phyloP scores from a whole-genome alignment of 2,113 vertebrate genomes.

The Mustelus asterias region DNA sequence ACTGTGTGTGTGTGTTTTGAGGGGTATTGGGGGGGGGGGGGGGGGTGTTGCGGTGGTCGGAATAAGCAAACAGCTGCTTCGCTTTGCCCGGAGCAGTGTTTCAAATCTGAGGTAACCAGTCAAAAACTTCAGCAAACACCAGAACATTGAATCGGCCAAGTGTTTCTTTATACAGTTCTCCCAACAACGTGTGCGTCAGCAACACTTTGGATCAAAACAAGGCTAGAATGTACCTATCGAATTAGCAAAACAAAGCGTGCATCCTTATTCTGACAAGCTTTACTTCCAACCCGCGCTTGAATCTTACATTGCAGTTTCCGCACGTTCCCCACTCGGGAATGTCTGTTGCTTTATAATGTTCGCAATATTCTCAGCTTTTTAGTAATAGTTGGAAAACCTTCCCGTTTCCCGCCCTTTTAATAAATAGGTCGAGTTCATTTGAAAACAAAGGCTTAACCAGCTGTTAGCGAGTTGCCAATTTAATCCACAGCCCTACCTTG shows the following conservation, averaged over 20 bases:
- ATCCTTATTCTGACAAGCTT: constrained; percentile 13
- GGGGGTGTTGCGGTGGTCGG: not conserved
- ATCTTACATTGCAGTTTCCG: not conserved
- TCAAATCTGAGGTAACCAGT: constrained; percentile 20
- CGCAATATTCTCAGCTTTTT: not conserved
- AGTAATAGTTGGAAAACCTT: not conserved
- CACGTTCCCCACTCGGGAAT: not conserved
- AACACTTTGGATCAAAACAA: constrained; percentile 20
- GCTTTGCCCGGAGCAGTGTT: not conserved
- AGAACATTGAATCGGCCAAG: constrained; percentile 4
- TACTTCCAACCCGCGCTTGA: not conserved
- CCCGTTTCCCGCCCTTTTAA: not conserved
- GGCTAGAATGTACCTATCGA: constrained; percentile 14
- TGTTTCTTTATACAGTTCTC: not conserved
- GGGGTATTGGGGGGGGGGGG: not conserved
- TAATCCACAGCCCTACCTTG: not conserved
- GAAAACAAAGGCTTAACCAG: constrained; percentile 1
- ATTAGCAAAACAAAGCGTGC: constrained; percentile 17
- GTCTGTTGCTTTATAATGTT: not conserved
- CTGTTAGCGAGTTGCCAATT: not conserved
- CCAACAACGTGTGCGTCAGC: not conserved
- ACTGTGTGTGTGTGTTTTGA: not conserved
- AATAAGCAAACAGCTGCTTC: constrained; percentile 24
- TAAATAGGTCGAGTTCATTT: not conserved
- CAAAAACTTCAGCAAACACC: constrained; percentile 29